Evolutionary conservation across 2,888 invertebrate genomes (phyloP).

Genomic region (Parnassius orleans): DNA sequence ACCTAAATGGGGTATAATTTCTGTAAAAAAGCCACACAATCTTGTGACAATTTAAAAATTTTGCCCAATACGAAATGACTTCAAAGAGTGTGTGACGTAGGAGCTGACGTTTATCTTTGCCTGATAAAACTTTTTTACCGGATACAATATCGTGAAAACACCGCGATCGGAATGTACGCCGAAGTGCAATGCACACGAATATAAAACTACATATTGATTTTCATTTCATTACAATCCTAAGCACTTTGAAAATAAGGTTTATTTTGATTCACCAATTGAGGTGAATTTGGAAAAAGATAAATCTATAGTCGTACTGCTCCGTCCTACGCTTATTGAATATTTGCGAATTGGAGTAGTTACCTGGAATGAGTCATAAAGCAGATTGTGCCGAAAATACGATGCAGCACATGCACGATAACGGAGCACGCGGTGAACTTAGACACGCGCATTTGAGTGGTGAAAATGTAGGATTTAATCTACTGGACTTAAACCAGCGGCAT

Average conservation of each 20-base stretch:
- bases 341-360: constrained; percentile 13
- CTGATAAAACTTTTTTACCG: neutral
- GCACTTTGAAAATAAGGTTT: neutral
- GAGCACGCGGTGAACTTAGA: neutral
- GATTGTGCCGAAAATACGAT: constrained; percentile 19
- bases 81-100: neutral
- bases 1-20: too few species aligned
- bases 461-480: too few species aligned
- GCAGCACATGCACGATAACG: constrained; percentile 6
- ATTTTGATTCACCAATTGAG: neutral
- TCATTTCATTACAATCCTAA: neutral
- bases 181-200: neutral
- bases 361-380: constrained; percentile 12
- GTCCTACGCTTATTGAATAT: constrained; percentile 20
- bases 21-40: too few species aligned
- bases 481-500: too few species aligned
- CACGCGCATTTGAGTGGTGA: neutral
- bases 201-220: neutral
- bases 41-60: too few species aligned
- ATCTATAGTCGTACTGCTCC: neutral
- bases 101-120: neutral
- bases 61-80: too few species aligned
- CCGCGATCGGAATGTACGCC: neutral
- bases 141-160: neutral
- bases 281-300: neutral